phyloP scores from a whole-genome alignment of 37 sponge, comb jelly and placozoan genomes.

The Axinella damicornis region DNA sequence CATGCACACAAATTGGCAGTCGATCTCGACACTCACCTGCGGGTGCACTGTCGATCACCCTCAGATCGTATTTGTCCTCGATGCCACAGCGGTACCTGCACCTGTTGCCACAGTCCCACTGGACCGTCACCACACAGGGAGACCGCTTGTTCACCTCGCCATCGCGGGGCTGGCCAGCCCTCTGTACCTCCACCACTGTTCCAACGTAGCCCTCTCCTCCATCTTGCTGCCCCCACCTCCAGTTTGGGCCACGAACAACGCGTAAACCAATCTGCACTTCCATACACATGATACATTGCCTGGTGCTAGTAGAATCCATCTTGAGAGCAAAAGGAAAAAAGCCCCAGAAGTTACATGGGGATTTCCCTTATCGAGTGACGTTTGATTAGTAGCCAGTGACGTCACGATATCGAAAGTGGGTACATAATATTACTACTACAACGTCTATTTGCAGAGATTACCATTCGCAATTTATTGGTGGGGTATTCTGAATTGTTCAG shows the following conservation, averaged over 20 bases:
- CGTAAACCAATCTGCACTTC: slow-evolving; percentile 44
- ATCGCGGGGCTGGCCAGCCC: not conserved
- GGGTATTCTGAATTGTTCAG: too few relatives aligned
- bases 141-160: not conserved
- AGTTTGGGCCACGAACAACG: slow-evolving; percentile 72
- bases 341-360: too few relatives aligned
- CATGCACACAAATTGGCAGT: too few relatives aligned
- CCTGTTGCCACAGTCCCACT: slow-evolving; percentile 80
- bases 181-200: slow-evolving; percentile 52
- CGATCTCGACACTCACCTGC: slow-evolving; percentile 33
- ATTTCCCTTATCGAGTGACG: too few relatives aligned
- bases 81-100: slow-evolving; percentile 72
- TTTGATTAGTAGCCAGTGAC: too few relatives aligned
- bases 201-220: slow-evolving; percentile 72
- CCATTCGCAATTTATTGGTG: too few relatives aligned
- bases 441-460: too few relatives aligned
- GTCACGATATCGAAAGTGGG: too few relatives aligned
- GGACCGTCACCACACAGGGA: slow-evolving; percentile 62
- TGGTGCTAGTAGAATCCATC: too few relatives aligned
- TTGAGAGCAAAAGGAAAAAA: too few relatives aligned
- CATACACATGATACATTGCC: too few relatives aligned
- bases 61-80: slow-evolving; percentile 57
- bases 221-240: slow-evolving; percentile 73
- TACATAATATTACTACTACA: too few relatives aligned
- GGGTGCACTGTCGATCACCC: slow-evolving; percentile 60